phyloP scores from a whole-genome alignment of 2,113 vertebrate species.

The Nematolebias whitei region DNA sequence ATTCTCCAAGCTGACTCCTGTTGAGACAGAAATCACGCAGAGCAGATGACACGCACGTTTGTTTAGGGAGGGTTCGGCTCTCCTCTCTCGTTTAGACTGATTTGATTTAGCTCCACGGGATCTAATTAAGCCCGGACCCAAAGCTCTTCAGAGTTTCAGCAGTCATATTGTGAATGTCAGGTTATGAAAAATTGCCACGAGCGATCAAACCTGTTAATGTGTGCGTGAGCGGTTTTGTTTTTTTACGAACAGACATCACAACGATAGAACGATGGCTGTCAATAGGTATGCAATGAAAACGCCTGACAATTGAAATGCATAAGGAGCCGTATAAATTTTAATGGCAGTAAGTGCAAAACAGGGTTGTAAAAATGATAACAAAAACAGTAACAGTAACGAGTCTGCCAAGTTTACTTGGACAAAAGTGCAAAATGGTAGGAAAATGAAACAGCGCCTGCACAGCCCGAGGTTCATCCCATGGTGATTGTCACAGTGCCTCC shows the following conservation, averaged over 20 bases:
- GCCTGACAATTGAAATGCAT: constrained; percentile 32
- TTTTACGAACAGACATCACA: constrained; percentile 70
- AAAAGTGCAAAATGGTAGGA: constrained; percentile 38
- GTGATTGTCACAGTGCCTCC: constrained; percentile 63
- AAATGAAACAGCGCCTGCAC: constrained; percentile 22
- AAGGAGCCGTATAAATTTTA: constrained; percentile 48
- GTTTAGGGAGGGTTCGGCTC: constrained; percentile 60
- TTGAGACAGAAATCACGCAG: constrained; percentile 53
- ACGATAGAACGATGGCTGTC: constrained; percentile 63
- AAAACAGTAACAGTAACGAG: constrained; percentile 49
- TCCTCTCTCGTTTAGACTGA: constrained; percentile 75
- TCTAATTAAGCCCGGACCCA: constrained; percentile 77
- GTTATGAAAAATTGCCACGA: constrained; percentile 72
- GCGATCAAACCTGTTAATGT: constrained; percentile 63
- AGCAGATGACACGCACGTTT: constrained; percentile 36
- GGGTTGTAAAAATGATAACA: constrained; percentile 52
- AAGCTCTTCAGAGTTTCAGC: constrained; percentile 77
- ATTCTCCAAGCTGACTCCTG: constrained; percentile 40
- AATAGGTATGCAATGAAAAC: constrained; percentile 63
- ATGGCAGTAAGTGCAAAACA: constrained; percentile 47
- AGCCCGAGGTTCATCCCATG: constrained; percentile 58
- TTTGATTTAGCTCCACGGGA: constrained; percentile 80
- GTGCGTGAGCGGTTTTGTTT: background rate
- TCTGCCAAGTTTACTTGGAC: constrained; percentile 53
- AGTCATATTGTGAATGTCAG: constrained; percentile 76